These are phyloP conservation scores for Crotalus tigris DNA, from an alignment of 2,113 vertebrate genomes.

Conservation along the genomic window DNA sequence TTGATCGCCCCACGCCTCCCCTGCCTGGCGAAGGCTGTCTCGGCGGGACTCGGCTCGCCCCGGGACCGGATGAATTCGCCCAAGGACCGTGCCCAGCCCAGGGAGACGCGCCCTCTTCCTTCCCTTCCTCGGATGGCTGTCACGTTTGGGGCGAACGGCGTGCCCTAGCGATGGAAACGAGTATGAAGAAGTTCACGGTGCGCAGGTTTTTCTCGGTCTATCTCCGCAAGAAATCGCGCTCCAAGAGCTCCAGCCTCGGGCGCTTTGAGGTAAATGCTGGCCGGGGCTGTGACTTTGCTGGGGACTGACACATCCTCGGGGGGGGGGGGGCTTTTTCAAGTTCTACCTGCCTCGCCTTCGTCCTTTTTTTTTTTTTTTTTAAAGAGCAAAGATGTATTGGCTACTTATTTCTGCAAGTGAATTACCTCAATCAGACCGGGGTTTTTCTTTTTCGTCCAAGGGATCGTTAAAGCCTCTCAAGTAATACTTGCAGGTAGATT, in stretches of 20 bases:
- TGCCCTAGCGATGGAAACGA: constrained; percentile 78
- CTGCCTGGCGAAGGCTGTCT: constrained; percentile 17
- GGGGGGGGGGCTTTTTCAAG: not conserved
- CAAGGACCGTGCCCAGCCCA: accelerated
- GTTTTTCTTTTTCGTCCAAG: not conserved
- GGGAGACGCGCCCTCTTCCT: not conserved
- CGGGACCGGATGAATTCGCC: not conserved
- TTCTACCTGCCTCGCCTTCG: accelerated
- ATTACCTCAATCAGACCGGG: not conserved
- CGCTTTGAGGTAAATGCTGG: constrained; percentile 76
- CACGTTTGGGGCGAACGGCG: constrained; percentile 22
- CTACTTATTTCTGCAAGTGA: not conserved
- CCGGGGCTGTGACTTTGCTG: not conserved
- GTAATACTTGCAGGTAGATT: not conserved
- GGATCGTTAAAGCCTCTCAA: not conserved
- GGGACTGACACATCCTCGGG: not conserved
- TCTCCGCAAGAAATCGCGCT: constrained; percentile 83
- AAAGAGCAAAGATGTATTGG: not conserved
- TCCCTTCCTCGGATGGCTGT: constrained; percentile 36
- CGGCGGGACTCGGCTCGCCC: constrained; percentile 2
- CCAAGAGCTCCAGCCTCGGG: constrained; percentile 81
- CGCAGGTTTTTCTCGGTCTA: constrained; percentile 86
- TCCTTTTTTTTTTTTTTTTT: too few species aligned
- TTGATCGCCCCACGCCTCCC: not conserved
- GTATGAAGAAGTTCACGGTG: constrained; percentile 87